Conservation (phyloP, 2,888 invertebrate genomes). For the Tetramorium bicarinatum region DNA sequence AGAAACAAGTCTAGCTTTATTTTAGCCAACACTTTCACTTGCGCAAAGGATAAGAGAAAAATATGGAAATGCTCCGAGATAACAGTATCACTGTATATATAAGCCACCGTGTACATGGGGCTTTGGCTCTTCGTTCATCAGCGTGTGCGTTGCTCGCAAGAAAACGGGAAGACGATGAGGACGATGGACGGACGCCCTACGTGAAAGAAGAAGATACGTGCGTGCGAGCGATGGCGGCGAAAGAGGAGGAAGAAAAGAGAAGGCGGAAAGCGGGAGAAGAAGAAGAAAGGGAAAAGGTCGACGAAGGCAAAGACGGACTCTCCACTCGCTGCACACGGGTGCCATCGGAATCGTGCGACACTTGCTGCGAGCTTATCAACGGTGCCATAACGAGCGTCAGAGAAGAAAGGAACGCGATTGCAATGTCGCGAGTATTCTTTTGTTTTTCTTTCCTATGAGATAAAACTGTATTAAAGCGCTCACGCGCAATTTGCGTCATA, state of each 20-base stretch:
- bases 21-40: slow-evolving; percentile 14
- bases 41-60: neutral
- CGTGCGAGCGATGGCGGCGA: neutral
- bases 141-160: slow-evolving; percentile 33
- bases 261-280: slow-evolving; percentile 8
- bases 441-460: neutral
- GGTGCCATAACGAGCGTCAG: slow-evolving; percentile 9
- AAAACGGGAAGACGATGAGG: slow-evolving; percentile 25
- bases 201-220: slow-evolving; percentile 1
- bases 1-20: slow-evolving; percentile 2
- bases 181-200: neutral
- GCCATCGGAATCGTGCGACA: slow-evolving; percentile 37
- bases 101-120: slow-evolving; percentile 23
- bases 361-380: slow-evolving; percentile 57
- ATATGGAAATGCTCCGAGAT: neutral
- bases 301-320: slow-evolving; percentile 39
- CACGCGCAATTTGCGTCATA: slow-evolving; percentile 10
- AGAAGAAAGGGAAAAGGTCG: slow-evolving; percentile 28
- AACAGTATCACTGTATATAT: slow-evolving; percentile 4
- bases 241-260: slow-evolving; percentile 6
- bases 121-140: slow-evolving; percentile 10
- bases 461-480: slow-evolving; percentile 11
- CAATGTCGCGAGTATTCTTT: neutral
- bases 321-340: slow-evolving; percentile 41
- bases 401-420: slow-evolving; percentile 30